Evolutionary conservation across 2,113 vertebrate genomes (phyloP), one percentile per base, ranked within the genome.

Genomic region (Archocentrus centrarchus): DNA sequence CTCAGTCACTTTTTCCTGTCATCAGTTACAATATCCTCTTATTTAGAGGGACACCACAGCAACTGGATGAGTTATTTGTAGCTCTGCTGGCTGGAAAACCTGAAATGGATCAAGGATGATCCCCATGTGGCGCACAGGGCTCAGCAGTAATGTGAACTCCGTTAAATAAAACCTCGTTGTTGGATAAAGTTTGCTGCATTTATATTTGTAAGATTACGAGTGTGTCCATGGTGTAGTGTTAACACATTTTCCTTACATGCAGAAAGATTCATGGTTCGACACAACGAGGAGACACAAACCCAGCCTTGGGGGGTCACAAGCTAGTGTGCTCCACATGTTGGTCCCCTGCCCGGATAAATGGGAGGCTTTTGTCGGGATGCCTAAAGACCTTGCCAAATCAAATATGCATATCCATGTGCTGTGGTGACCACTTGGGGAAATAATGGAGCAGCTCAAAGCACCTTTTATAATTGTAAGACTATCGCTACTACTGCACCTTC

Each of bases 1-100:
- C 88, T 94, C 89, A 93, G 90, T 94, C 91, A 91, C 78, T 91
- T 92, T 92, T 89, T 88, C 91, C 87, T 89, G 79, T 89, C 89
- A 86, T 89, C 83, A 83, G 82, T 92, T 92, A 93, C 86, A 92
- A 92, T 93, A 89, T 88, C 82, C 83, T 92, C 88, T 89, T 90
- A 91, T 93, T 95, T 93, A 91, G 90, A 91, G 86, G 91, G 86
- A 88, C 86, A 76, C 90, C 92, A 88, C 61, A 92, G 90, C 86
- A 90, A 85, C 90, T 86, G 82, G 81, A 89, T 3, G 80, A 90
- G 89, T 85, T 90, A 91, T 91, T 92, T 87, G 87, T 84, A 82
- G 82, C 81, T 2, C 39, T 77, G 92, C 55, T 15, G 3, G 22
- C 10, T 78, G 88, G 77, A 95, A 95, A 91, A 83, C 83, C 39